Evolutionary conservation across 1,140 invertebrate genomes (phyloP).

Genomic region (Arion vulgaris): DNA sequence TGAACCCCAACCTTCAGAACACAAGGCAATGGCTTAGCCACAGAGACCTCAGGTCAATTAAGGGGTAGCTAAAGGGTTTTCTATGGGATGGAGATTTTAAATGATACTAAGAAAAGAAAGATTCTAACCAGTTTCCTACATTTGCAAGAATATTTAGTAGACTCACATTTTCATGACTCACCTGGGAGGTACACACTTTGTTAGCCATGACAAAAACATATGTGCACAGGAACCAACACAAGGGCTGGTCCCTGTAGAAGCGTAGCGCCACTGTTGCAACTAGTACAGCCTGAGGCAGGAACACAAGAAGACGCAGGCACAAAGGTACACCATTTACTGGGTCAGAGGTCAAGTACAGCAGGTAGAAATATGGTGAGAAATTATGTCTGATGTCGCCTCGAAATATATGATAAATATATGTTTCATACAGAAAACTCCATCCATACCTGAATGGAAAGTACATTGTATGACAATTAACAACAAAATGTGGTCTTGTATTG

Average conservation of each 20-base stretch:
- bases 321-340: slow-evolving; percentile 65
- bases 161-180: slow-evolving; percentile 28
- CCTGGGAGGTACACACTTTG: slow-evolving; percentile 88
- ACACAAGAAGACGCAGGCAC: slow-evolving; percentile 79
- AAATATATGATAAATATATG: slow-evolving; percentile 92
- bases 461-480: neutral
- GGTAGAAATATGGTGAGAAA: slow-evolving; percentile 96
- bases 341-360: slow-evolving; percentile 85
- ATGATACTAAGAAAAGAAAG: too few species aligned
- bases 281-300: slow-evolving; percentile 77
- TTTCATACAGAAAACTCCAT: slow-evolving; percentile 90
- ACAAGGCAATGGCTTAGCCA: too few species aligned
- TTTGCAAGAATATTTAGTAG: too few species aligned
- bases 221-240: slow-evolving; percentile 88
- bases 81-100: too few species aligned
- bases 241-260: slow-evolving; percentile 79
- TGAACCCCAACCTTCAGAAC: too few species aligned
- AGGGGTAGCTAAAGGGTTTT: too few species aligned
- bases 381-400: slow-evolving; percentile 95
- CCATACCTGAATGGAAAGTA: slow-evolving; percentile 79
- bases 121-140: too few species aligned
- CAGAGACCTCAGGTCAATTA: too few species aligned
- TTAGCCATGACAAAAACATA: slow-evolving; percentile 95
- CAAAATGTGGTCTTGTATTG: too few species aligned
- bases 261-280: slow-evolving; percentile 61